A percentile compares a stretch with the other conserved stretches of the same genome.
Evolutionary conservation across 2,888 invertebrate genomes (phyloP).

Genomic region (Melanotus villosus): DNA sequence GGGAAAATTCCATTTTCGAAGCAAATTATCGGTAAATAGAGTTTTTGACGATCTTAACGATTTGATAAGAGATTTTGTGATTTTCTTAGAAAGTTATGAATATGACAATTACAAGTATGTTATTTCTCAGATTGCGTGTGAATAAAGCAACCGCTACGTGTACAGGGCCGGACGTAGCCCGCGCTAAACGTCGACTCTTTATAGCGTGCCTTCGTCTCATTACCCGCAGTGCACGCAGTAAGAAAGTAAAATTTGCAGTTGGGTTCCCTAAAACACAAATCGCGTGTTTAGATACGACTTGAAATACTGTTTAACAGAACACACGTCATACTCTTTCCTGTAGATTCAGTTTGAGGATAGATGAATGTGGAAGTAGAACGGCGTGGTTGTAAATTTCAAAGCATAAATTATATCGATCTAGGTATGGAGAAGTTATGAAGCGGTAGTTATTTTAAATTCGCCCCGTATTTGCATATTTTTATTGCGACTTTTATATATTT

Average conservation of each 20-base stretch:
- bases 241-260: constrained; percentile 61
- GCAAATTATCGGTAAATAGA: too few relatives aligned
- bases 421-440: constrained; percentile 19
- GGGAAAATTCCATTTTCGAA: too few relatives aligned
- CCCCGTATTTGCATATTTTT: not conserved
- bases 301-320: constrained; percentile 44
- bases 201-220: constrained; percentile 62
- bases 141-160: constrained; percentile 21
- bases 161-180: constrained; percentile 56
- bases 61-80: not conserved
- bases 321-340: constrained; percentile 44
- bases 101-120: constrained; percentile 1
- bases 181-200: constrained; percentile 57
- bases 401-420: constrained; percentile 27
- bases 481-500: not conserved
- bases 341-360: constrained; percentile 14
- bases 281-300: constrained; percentile 51
- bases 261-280: constrained; percentile 57
- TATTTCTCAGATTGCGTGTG: constrained; percentile 29
- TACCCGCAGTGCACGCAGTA: constrained; percentile 57
- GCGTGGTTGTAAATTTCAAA: constrained; percentile 25
- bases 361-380: constrained; percentile 10
- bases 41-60: not conserved
- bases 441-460: not conserved
- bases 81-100: not conserved